Conservation (phyloP, 2,797 vertebrate species). For the Megalops cyprinoides region DNA sequence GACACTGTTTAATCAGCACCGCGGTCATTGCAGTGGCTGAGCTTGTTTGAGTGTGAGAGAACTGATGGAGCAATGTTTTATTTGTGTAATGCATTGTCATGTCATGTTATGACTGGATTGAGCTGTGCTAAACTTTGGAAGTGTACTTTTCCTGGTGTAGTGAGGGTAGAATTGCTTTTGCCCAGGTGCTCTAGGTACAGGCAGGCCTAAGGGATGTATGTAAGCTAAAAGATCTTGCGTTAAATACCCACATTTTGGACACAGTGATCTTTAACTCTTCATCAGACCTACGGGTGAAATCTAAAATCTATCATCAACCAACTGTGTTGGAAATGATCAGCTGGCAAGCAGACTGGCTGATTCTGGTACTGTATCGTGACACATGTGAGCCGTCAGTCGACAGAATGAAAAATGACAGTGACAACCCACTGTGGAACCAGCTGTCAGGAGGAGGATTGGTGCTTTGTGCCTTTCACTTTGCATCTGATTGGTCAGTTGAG, state of each 20-base stretch:
- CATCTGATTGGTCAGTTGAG: neutral
- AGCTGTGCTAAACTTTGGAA: too few species aligned
- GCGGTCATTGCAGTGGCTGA: neutral
- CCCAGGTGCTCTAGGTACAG: too few species aligned
- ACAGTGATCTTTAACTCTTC: too few species aligned
- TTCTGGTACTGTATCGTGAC: neutral
- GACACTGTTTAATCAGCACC: too few species aligned
- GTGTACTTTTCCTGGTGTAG: neutral
- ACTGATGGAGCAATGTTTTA: neutral
- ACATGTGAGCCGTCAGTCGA: neutral
- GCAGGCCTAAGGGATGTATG: too few species aligned
- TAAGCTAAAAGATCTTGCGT: too few species aligned
- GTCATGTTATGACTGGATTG: neutral
- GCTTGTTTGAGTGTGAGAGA: neutral
- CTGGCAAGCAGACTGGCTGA: neutral
- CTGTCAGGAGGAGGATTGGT: slow-evolving; percentile 5
- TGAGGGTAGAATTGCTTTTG: neutral
- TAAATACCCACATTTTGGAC: too few species aligned
- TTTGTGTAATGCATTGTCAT: neutral
- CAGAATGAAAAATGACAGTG: neutral
- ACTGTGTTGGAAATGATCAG: neutral
- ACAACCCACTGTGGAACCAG: neutral
- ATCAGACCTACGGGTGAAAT: too few species aligned
- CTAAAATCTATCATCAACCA: too few species aligned
- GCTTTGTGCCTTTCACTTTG: neutral